Evolutionary conservation across 2,113 vertebrate species (phyloP), one percentile per base, ranked within the genome.

Genomic region (Oxyruncus cristatus): DNA sequence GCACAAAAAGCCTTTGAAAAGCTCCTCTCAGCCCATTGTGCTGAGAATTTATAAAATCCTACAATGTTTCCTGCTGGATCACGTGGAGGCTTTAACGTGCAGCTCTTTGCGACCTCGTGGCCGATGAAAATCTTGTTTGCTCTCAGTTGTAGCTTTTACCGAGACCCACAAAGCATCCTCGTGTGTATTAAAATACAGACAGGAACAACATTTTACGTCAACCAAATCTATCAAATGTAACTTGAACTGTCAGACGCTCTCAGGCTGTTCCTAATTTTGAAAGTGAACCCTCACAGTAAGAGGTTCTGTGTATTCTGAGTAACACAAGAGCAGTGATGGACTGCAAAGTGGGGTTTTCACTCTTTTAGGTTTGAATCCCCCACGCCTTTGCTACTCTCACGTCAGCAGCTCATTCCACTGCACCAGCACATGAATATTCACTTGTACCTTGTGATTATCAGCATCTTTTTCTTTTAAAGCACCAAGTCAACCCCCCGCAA

Each of bases 401-500:
- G 41, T 82, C 78, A 82, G 81, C 58, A 35, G 49, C 53, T 93
- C 65, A 15, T 68, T 81, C 49, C 73, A 39, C 70, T 72, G 33
- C 42, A 23, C 46, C 17, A n/a, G 39, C 61, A 91, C 82, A 94
- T 93, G 88, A 88, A 79, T 80, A 77, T 73, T 86, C 42, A 70
- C 22, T 61, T 96, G 39, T 74, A 76, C 95, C 87, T 97, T 68
- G 5, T 97, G 84, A 92, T 97, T 97, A 83, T 89, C 50, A 97
- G 80, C 3, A 33, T 46, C 5, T 19, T 30, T 63, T 26, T 55
- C 49, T 97, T 96, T 97, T 65, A 41, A 96, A 99, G 99, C 99
- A 75, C 98, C 99, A 30, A 98, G 98, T 85, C 99, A 98, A 93
- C 98, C 98, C 30, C 99, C 98, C 0, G 98, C 97, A 12, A 99